Base-by-base conservation (phyloP, 2,888 invertebrate genomes). In the Eudemis profundana region DNA sequence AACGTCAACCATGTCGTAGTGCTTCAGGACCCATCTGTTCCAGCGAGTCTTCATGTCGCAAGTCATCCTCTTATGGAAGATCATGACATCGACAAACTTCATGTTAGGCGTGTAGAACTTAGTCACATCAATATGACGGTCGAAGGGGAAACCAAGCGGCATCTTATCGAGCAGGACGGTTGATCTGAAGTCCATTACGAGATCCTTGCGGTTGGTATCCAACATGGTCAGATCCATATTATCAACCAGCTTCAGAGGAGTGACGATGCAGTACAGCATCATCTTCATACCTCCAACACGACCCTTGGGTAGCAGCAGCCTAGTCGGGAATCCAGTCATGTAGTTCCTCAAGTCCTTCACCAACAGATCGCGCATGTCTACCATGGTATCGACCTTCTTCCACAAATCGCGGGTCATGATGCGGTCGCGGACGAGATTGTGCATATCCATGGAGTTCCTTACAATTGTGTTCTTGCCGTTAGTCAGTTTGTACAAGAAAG, bases 131-230 rank as follows among this genome's bases (percentile, higher is more conserved):
- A 95, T 93, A 19, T 89, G 87, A 72, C 95, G 94, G 79, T 96
- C 96, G 79, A 96, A 93, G 68, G 96, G 96, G 93, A 94, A 96
- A 60, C 95, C 96, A 75, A 95, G 90, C 47, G 96, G 93, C 81
- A 93, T 93, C 70, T 90, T 93, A 81, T 96, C 96, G 50, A 94
- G 86, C 77, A 89, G 74, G 1, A 85, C 81, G 61, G 86, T 88
- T 14, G 81, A 85, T 69, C 90, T 86, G 78, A 78, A 87, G 78
- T 90, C 89, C 12, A 74, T 62, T 12, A 82, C 69, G 42, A 89
- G 73, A 68, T 93, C 92, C 68, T 87, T 93, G 70, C 89, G 87
- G 66, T 86, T 86, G 65, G 85, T 90, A 62, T 93, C 93, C 29
- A 86, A 69, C n/a, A 89, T 72, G 1, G 70, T 74, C 1, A 83